Evolutionary conservation across 1,140 invertebrate genomes (phyloP).

Genomic region (Cherax quadricarinatus): DNA sequence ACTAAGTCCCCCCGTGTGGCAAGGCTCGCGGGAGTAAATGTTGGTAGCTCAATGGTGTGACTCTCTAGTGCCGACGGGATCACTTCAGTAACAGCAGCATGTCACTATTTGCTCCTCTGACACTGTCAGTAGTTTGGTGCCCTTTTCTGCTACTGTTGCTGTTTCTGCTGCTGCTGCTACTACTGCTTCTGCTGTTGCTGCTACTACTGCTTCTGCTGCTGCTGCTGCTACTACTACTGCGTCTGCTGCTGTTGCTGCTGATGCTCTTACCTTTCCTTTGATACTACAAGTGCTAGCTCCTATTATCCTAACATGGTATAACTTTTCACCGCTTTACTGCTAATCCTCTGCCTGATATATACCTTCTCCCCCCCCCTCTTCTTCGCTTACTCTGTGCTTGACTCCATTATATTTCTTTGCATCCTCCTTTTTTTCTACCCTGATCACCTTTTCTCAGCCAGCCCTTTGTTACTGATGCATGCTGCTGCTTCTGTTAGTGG

Average conservation of each 20-base stretch:
- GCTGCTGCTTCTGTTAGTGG: background rate
- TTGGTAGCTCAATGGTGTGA: background rate
- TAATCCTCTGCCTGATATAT: background rate
- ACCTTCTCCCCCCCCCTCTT: background rate
- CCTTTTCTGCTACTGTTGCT: background rate
- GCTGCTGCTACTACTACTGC: background rate
- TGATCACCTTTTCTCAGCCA: background rate
- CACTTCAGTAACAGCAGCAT: background rate
- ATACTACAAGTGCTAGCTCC: background rate
- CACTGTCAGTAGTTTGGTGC: constrained; percentile 20
- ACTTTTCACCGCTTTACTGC: background rate
- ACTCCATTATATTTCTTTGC: background rate
- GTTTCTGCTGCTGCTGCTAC: background rate
- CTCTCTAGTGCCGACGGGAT: background rate
- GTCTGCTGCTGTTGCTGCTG: background rate
- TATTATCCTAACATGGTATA: background rate
- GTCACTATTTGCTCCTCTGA: constrained; percentile 35
- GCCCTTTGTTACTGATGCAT: too few relatives aligned
- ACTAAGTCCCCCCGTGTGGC: background rate
- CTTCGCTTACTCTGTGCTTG: background rate
- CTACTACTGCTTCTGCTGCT: background rate
- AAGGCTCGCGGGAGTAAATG: background rate
- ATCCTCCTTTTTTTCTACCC: background rate
- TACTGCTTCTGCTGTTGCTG: background rate
- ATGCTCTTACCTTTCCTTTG: background rate